phyloP scores from a whole-genome alignment of 2,888 invertebrate genomes.

The Maniola hyperantus region DNA sequence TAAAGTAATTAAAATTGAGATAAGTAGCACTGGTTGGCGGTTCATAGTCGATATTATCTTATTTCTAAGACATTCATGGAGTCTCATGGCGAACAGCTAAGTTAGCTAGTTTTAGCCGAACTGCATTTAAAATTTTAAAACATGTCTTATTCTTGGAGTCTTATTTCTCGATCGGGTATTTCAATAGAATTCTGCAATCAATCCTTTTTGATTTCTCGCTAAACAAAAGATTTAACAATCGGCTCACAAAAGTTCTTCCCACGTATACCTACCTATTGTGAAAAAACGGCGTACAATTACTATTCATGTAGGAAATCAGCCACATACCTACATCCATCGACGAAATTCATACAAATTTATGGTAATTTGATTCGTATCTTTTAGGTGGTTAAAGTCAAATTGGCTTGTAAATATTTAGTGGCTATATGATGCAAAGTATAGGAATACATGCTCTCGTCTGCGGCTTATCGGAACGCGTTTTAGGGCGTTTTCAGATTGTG shows the following conservation, averaged over 20 bases:
- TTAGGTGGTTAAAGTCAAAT: conserved; percentile 26
- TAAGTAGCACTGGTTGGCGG: too few species aligned
- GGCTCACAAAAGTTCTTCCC: conserved; percentile 26
- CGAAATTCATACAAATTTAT: conserved; percentile 12
- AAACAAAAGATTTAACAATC: conserved; percentile 21
- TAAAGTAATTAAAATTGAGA: too few species aligned
- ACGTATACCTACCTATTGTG: conserved; percentile 20
- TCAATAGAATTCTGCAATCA: conserved; percentile 19
- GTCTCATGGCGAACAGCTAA: too few species aligned
- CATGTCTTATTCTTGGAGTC: conserved; percentile 7
- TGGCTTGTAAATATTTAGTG: conserved; percentile 21
- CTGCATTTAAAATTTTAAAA: not conserved
- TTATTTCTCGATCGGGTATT: conserved; percentile 8
- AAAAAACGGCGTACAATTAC: conserved; percentile 30
- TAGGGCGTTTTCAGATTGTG: conserved; percentile 1
- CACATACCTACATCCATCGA: conserved; percentile 13
- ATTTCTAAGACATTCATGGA: too few species aligned
- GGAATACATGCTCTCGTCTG: conserved; percentile 32
- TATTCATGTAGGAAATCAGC: conserved; percentile 24
- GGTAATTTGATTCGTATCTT: conserved; percentile 28
- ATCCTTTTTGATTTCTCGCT: conserved; percentile 22
- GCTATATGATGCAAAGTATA: conserved; percentile 18
- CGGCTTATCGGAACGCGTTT: conserved; percentile 37
- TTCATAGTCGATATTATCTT: too few species aligned
- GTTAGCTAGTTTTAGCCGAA: not conserved